A percentile compares a stretch with the other conserved stretches of the same genome.
Conservation (phyloP, 2,797 vertebrate genomes). For the Chaetophractus vellerosus region DNA sequence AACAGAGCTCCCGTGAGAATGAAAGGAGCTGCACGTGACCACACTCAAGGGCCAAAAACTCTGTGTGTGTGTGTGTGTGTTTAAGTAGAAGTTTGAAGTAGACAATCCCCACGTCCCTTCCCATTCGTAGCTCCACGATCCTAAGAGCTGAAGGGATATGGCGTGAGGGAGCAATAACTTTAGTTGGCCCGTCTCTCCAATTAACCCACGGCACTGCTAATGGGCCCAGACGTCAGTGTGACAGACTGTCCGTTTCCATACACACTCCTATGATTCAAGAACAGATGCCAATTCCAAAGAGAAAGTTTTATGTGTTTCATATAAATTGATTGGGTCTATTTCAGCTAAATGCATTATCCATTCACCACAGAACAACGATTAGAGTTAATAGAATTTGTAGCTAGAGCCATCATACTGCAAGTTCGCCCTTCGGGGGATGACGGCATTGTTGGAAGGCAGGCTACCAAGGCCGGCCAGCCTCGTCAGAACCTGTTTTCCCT, state of each 20-base stretch:
- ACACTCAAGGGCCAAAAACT: background rate
- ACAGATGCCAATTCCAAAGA: conserved; percentile 82
- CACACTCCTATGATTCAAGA: conserved; percentile 73
- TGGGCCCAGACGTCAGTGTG: conserved; percentile 75
- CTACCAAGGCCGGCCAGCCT: background rate
- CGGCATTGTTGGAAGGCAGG: conserved; percentile 61
- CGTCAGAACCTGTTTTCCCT: background rate
- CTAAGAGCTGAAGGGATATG: background rate
- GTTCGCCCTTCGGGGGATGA: conserved; percentile 32
- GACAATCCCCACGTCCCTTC: background rate
- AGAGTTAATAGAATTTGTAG: conserved; percentile 80
- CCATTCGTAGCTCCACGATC: background rate
- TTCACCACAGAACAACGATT: conserved; percentile 79
- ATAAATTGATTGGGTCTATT: conserved; percentile 83
- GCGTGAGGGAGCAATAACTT: background rate
- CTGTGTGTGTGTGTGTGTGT: background rate
- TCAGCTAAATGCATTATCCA: conserved; percentile 85
- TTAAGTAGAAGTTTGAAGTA: background rate
- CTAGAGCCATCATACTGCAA: conserved; percentile 69
- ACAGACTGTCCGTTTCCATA: conserved; percentile 79
- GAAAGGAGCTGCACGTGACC: too few relatives aligned
- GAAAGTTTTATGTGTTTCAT: conserved; percentile 85
- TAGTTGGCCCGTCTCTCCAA: conserved; percentile 56
- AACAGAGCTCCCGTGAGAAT: background rate
- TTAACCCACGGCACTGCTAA: conserved; percentile 79